Base-by-base conservation (phyloP, 2,888 invertebrate genomes). In the Euzetes globulus region DNA sequence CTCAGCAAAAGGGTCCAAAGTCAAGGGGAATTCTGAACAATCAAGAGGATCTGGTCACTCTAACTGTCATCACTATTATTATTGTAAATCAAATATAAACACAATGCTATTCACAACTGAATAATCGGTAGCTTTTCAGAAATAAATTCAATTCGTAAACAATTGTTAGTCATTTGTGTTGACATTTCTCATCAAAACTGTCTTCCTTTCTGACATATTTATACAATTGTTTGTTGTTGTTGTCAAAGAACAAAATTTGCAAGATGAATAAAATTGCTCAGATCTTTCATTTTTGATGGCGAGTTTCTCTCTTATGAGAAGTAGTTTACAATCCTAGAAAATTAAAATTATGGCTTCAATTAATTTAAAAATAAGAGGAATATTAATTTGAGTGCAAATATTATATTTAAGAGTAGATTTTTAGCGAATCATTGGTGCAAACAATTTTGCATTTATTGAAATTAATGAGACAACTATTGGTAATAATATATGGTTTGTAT, bases 381-480 rank as follows among this genome's bases (percentile, higher is more conserved):
- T 19, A 50, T 50, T n/a, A 50, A 50, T 50, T 19, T 50, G 50
- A n/a, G 19, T 6, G 4, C 19, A 50, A 11, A 50, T 50, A 6
- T n/a, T 6, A 41, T 41, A 13, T 41, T 9, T 9, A 9, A 6
- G 41, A 41, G 41, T 6, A 41, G 41, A 9, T 41, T 41, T 41
- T 41, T n/a, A 6, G 50, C n/a, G 9, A 50, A 50, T 50, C 50
- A 50, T 9, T 50, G n/a, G 9, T 5, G 50, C 50, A 50, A 50
- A 50, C 50, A n/a, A 55, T 55, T 22, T 55, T 25, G 25, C 55
- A 55, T 55, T 55, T 55, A 55, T 55, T 55, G 55, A 55, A 22
- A 55, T 55, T 55, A 55, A 55, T 55, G 55, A 55, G 55, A 55
- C 55, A 55, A 25, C 22, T 25, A 55, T 55, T 55, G 25, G 9